Evolutionary conservation across 2,113 vertebrate genomes (phyloP).

Genomic region (Colistium nudipinnis): DNA sequence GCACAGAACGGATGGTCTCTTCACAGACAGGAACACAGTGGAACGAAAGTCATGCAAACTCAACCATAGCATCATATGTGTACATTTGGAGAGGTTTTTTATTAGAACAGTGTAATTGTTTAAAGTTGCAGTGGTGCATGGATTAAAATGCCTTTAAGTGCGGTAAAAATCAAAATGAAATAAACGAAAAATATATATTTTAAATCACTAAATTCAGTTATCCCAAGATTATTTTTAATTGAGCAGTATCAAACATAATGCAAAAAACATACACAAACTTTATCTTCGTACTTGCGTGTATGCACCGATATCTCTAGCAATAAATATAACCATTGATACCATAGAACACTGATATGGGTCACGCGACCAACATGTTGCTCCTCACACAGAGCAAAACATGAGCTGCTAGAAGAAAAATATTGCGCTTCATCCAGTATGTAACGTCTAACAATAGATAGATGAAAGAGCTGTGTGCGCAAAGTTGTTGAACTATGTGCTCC

Average conservation of each 20-base stretch:
- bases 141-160: neutral
- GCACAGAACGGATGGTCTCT: neutral
- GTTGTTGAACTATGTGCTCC: too few species aligned
- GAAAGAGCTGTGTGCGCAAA: neutral
- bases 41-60: slow-evolving; percentile 7
- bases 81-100: too few species aligned
- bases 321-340: neutral
- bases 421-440: neutral
- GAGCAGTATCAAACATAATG: too few species aligned
- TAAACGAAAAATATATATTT: neutral
- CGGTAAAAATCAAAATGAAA: neutral
- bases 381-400: neutral
- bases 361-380: neutral
- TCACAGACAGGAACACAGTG: neutral
- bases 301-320: neutral
- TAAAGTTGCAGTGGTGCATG: too few species aligned
- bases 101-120: neutral
- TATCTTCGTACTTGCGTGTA: neutral
- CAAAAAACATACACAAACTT: neutral
- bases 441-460: neutral
- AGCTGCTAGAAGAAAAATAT: neutral
- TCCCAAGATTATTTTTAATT: neutral
- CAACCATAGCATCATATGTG: neutral
- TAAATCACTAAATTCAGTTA: neutral
- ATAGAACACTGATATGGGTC: neutral